phyloP scores from a whole-genome alignment of 2,113 vertebrate genomes.

The Perca schrenkii region DNA sequence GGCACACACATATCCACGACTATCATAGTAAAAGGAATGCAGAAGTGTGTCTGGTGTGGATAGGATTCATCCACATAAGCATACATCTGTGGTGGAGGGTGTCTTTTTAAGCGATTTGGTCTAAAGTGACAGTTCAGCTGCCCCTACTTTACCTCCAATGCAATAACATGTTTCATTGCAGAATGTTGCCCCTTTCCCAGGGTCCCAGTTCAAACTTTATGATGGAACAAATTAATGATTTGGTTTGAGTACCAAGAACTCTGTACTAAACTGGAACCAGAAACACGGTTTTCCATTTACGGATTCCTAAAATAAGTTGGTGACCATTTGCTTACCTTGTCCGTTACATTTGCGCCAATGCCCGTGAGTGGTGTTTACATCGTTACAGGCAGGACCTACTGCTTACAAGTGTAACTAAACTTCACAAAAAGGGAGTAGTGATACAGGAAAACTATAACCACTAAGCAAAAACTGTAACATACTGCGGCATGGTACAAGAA shows the following conservation, averaged over 20 bases:
- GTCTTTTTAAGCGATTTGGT: slow-evolving; percentile 68
- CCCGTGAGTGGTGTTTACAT: not conserved
- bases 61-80: slow-evolving; percentile 63
- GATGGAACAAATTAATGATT: not conserved
- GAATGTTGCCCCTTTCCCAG: slow-evolving; percentile 42
- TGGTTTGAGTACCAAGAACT: slow-evolving; percentile 13
- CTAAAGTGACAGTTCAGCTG: slow-evolving; percentile 75
- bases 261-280: not conserved
- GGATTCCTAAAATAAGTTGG: not conserved
- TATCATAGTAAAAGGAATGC: slow-evolving; percentile 79
- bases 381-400: not conserved
- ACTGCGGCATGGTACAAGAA: not conserved
- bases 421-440: not conserved
- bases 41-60: slow-evolving; percentile 80
- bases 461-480: not conserved
- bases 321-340: not conserved
- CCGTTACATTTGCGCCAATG: not conserved
- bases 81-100: slow-evolving; percentile 67
- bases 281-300: not conserved
- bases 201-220: not conserved
- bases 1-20: slow-evolving; percentile 50
- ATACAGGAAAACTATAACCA: not conserved
- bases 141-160: slow-evolving; percentile 50
- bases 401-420: not conserved
- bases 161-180: slow-evolving; percentile 40